These are phyloP conservation scores for Drosophila melanosoma DNA, from an alignment of 2,888 invertebrate genomes.

Conservation along the genomic window DNA sequence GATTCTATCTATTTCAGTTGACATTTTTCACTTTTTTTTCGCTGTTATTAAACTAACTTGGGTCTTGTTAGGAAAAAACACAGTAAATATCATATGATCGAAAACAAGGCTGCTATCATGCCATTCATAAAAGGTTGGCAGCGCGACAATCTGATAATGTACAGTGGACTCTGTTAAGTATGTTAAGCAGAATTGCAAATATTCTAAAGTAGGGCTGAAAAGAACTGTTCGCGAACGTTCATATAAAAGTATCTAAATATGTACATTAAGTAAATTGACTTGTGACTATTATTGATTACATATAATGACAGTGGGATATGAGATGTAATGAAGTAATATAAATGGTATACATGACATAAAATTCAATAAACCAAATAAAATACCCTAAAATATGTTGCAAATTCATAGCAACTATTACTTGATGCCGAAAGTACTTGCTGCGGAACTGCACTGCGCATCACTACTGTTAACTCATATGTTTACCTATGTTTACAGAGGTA, in stretches of 20 bases:
- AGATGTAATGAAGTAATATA: background rate
- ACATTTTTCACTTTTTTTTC: conserved; percentile 33
- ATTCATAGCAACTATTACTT: background rate
- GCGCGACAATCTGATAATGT: conserved; percentile 5
- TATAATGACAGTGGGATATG: background rate
- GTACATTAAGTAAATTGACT: background rate
- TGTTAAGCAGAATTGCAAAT: conserved; percentile 16
- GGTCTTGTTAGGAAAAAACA: conserved; percentile 17
- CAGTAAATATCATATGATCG: conserved; percentile 49
- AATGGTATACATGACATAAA: background rate
- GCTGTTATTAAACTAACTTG: background rate
- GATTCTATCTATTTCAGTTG: conserved; percentile 20
- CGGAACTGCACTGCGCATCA: conserved; percentile 22
- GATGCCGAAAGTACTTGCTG: background rate
- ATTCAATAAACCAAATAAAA: background rate
- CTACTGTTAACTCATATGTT: conserved; percentile 27
- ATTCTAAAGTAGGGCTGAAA: background rate
- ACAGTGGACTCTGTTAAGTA: conserved; percentile 5
- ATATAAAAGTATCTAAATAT: background rate
- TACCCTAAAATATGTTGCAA: background rate
- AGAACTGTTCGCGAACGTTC: background rate
- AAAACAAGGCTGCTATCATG: conserved; percentile 32
- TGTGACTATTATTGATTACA: background rate
- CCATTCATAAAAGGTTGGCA: conserved; percentile 25
- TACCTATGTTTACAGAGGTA: conserved; percentile 10